phyloP scores from a whole-genome alignment of 1,140 invertebrate genomes.

The Zophobas atratus region DNA sequence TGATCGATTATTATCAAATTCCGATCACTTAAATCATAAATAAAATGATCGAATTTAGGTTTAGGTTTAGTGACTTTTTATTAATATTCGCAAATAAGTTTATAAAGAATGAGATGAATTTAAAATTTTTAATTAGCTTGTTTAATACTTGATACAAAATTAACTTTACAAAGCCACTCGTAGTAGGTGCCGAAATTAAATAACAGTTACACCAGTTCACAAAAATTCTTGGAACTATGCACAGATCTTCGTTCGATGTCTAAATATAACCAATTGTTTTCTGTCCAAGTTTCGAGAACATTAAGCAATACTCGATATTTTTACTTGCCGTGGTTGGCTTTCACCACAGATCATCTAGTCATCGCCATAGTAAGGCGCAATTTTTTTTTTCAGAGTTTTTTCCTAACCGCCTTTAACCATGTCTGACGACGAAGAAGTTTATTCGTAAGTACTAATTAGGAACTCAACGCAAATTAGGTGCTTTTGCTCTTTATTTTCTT shows the following conservation, averaged over 20 bases:
- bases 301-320: slow-evolving; percentile 26
- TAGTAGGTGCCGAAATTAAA: slow-evolving; percentile 5
- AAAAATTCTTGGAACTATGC: slow-evolving; percentile 10
- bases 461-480: slow-evolving; percentile 29
- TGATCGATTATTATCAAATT: no score
- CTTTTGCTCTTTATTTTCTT: slow-evolving; percentile 48
- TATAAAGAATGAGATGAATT: no score
- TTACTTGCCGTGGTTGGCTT: background rate
- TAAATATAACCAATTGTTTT: slow-evolving; percentile 51
- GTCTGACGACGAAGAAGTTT: slow-evolving; percentile 82
- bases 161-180: background rate
- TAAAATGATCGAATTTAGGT: no score
- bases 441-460: slow-evolving; percentile 75
- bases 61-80: no score
- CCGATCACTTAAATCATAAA: no score
- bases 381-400: slow-evolving; percentile 55
- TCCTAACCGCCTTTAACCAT: slow-evolving; percentile 67
- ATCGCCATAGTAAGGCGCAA: slow-evolving; percentile 12
- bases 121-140: no score
- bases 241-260: background rate
- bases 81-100: no score
- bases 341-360: background rate
- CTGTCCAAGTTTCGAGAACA: slow-evolving; percentile 49
- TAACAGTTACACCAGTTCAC: background rate
- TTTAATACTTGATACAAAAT: background rate